Evolutionary conservation across 2,888 invertebrate genomes (phyloP).

Genomic region (Epirrhoe tristata): DNA sequence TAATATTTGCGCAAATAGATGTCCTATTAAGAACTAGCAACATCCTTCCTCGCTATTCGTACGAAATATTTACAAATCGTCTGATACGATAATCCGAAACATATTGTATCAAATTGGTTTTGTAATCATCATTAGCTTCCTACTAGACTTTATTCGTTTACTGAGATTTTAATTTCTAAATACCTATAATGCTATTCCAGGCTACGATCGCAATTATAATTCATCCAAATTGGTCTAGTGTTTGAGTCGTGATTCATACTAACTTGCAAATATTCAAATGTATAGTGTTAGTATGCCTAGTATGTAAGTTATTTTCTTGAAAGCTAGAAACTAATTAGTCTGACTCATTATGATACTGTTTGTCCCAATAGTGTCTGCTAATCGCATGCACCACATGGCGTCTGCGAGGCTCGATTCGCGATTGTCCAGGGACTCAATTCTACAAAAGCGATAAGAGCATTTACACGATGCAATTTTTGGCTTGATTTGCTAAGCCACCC

Average conservation of each 20-base stretch:
- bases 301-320: not conserved
- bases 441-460: too few species aligned
- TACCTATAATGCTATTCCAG: too few species aligned
- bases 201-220: too few species aligned
- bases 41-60: too few species aligned
- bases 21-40: not conserved
- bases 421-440: slow-evolving; percentile 55
- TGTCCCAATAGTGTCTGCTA: slow-evolving; percentile 14
- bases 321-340: slow-evolving; percentile 3
- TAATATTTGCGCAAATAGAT: not conserved
- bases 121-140: too few species aligned
- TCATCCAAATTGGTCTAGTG: not conserved
- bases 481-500: too few species aligned
- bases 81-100: too few species aligned
- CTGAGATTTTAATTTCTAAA: too few species aligned
- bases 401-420: slow-evolving; percentile 58
- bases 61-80: too few species aligned
- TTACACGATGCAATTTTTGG: too few species aligned
- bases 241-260: not conserved
- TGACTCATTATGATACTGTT: slow-evolving; percentile 7
- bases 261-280: not conserved
- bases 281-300: not conserved
- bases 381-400: slow-evolving; percentile 29
- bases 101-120: too few species aligned
- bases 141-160: too few species aligned